A percentile compares a stretch with the other conserved stretches of the same genome.
Conservation (phyloP, 2,113 vertebrate species). For the Misgurnus anguillicaudatus region DNA sequence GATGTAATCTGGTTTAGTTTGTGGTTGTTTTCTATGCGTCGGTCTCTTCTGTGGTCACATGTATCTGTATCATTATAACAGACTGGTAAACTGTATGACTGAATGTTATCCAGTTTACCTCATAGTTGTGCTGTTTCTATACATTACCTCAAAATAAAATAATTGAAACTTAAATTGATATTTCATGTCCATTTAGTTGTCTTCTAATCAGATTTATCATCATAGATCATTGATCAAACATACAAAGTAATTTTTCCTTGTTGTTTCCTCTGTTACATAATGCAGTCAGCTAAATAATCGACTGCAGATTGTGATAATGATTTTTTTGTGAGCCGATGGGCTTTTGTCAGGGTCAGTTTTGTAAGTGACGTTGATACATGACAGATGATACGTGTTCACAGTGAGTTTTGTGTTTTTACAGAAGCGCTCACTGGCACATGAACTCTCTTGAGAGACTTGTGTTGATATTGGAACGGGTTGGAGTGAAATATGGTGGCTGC, state of each 20-base stretch:
- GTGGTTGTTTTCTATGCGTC: neutral
- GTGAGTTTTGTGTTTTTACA: neutral
- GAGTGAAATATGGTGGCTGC: constrained; percentile 32
- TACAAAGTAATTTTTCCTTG: neutral
- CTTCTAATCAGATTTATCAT: too few species aligned
- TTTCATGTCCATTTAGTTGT: neutral
- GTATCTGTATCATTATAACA: neutral
- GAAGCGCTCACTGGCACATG: constrained; percentile 4
- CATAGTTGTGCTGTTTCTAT: too few species aligned
- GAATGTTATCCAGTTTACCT: too few species aligned
- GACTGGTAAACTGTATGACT: neutral
- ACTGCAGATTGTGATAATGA: neutral
- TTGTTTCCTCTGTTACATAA: neutral
- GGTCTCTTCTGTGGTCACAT: neutral
- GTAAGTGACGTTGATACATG: neutral
- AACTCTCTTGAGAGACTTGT: constrained; percentile 6
- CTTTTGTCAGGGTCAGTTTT: neutral
- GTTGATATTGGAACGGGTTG: constrained; percentile 50
- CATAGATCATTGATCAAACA: neutral
- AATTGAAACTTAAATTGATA: neutral
- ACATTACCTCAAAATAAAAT: too few species aligned
- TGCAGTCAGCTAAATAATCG: neutral
- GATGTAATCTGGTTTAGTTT: constrained; percentile 4
- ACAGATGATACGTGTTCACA: neutral
- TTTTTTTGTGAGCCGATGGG: neutral